Conservation (phyloP, 2,888 invertebrate genomes). For the Cynaeus angustus region DNA sequence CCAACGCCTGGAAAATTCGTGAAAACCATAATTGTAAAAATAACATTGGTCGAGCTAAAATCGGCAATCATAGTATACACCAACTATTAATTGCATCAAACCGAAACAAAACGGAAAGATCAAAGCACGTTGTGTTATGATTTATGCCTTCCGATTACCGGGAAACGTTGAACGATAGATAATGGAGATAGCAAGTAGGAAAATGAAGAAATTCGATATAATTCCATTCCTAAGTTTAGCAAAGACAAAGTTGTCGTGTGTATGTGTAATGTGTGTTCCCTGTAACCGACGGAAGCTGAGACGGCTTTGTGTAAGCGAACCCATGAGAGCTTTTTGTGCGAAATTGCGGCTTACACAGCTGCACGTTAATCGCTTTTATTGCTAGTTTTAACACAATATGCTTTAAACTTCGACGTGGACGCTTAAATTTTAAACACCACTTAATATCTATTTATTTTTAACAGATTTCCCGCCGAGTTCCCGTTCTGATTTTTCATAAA, state of each 20-base stretch:
- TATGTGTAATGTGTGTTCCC: slow-evolving; percentile 29
- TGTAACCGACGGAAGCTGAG: slow-evolving; percentile 45
- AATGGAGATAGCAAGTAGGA: slow-evolving; percentile 5
- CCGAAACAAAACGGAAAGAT: no score
- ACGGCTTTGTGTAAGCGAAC: slow-evolving; percentile 51
- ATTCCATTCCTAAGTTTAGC: slow-evolving; percentile 9
- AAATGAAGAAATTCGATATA: slow-evolving; percentile 10
- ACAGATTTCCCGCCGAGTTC: not conserved
- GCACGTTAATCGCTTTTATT: slow-evolving; percentile 55
- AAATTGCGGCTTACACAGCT: slow-evolving; percentile 53
- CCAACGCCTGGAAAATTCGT: no score
- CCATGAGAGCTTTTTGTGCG: slow-evolving; percentile 53
- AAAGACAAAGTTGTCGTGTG: slow-evolving; percentile 25
- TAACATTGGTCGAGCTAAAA: no score
- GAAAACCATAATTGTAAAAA: no score
- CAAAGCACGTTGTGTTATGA: not conserved
- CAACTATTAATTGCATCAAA: no score
- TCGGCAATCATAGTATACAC: no score
- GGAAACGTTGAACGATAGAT: slow-evolving; percentile 30
- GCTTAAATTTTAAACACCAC: slow-evolving; percentile 44
- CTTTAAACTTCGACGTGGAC: slow-evolving; percentile 40
- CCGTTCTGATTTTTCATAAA: not conserved
- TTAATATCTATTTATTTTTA: slow-evolving; percentile 38
- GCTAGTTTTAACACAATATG: slow-evolving; percentile 52
- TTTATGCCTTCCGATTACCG: slow-evolving; percentile 12